Base-by-base conservation (phyloP, 2,888 invertebrate species). In the Zhengitettix transpicula region DNA sequence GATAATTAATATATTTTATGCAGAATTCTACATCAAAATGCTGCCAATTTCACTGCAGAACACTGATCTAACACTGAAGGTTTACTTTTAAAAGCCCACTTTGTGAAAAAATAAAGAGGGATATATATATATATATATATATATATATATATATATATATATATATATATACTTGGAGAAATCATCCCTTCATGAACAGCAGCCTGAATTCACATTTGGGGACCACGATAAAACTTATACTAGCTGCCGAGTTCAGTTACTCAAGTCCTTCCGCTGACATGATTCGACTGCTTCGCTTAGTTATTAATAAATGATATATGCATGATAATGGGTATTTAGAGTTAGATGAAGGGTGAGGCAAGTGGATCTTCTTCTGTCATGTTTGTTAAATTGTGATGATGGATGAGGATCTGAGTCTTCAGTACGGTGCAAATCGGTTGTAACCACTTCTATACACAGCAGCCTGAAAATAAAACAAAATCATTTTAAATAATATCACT, bases 341-440 rank as follows among this genome's bases (percentile, higher is more conserved):
- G 17, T 56, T 42, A 53, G 42, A 52, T 58, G 58, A 63, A 52
- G 53, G 57, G 60, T 61, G 61, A 62, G 64, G 62, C 62, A 61
- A 64, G 62, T 60, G 62, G 59, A 60, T 47, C 58, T 58, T 58
- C 28, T 28, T 28, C 28, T 61, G 57, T 63, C 61, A 57, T 64
- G 59, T 57, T 47, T 60, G 57, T 17, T 55, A 55, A 14, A 40
- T 40, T 60, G 57, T 60, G 59, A 58, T 62, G 58, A 58, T 47
- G 55, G 47, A 57, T 58, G 57, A 44, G 56, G 40, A 14, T 42
- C 28, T 53, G 15, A 54, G 41, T 40, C 42, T 64, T 82, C 81
- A 94, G 77, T 94, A 94, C 71, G 93, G 93, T 76, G 93, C 84
- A 77, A 93, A 94, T 78, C 93, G 84, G 81, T 92, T 93, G 83